Percentiles rank a stretch among this genome's conserved stretches.
These are phyloP conservation scores for Lagorchestes hirsutus DNA, from an alignment of 2,797 vertebrate species.

Conservation along the genomic window DNA sequence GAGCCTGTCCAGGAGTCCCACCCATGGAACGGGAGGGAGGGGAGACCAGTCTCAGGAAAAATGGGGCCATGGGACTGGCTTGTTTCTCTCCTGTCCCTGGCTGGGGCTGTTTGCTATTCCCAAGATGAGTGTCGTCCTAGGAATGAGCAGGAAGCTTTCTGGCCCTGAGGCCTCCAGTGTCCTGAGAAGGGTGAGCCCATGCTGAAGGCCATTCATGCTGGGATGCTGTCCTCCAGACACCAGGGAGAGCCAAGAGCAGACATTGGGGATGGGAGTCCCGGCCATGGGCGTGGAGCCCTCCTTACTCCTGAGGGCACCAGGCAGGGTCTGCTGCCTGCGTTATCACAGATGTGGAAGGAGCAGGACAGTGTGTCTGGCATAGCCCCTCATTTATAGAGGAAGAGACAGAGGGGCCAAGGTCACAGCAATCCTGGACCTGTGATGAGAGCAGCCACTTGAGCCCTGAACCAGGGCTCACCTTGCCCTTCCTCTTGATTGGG, in stretches of 20 bases:
- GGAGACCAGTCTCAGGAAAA: background rate
- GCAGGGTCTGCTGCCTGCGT: background rate
- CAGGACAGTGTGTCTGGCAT: too few relatives aligned
- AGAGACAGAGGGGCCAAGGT: background rate
- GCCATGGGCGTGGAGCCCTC: background rate
- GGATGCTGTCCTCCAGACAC: background rate
- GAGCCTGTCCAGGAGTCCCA: background rate
- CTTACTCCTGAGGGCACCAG: background rate
- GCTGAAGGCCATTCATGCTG: background rate
- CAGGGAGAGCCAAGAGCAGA: background rate
- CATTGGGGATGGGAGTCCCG: background rate
- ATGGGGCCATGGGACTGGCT: fast-evolving
- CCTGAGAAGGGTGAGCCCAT: background rate
- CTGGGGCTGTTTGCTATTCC: too few relatives aligned
- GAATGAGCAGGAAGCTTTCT: background rate
- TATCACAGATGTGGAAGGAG: background rate
- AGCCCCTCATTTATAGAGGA: background rate
- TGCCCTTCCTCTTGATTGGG: too few relatives aligned
- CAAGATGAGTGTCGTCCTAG: too few relatives aligned
- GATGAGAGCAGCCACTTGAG: too few relatives aligned
- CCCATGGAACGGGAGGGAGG: background rate
- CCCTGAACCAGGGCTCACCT: background rate
- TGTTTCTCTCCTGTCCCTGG: too few relatives aligned
- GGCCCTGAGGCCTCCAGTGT: background rate
- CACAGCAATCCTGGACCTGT: too few relatives aligned